Base-by-base conservation (phyloP, 2,888 invertebrate species). In the Eumerus sabulonum region DNA sequence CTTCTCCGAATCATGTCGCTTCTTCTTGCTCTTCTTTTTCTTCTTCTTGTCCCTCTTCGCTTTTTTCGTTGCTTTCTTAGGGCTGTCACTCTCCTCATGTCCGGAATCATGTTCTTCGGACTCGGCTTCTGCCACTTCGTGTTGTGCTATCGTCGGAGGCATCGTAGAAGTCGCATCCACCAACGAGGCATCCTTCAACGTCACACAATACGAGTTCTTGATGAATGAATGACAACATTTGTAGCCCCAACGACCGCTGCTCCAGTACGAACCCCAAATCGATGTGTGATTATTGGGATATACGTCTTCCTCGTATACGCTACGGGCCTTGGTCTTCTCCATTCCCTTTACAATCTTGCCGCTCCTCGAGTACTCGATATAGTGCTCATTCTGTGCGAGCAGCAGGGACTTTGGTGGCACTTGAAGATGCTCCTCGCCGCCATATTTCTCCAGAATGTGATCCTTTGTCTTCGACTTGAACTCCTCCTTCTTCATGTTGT, bases 191-290 rank as follows among this genome's bases (percentile, higher is more conserved):
- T 84, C 85, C 59, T 84, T 86, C 82, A 83, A 84, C 74, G 81
- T 86, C 17, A 87, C 85, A 54, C 87, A 88, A 59, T 88, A 88
- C 0, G 88, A 88, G 64, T 87, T 87, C 71, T 87, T 86, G 47
- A 99, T 92, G 81, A 94, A 94, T 0, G 97, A 96, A 86, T 97
- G 94, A 88, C 99, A 99, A 86, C 99, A 99, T 85, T 95, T 94
- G 89, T 94, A 99, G 0, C 99, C 99, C 99, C 99, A 99, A 76
- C 92, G 91, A 0, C 97, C 98, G 57, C 93, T 93, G 83, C 92
- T 92, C 98, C 99, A 99, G 88, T 91, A 98, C 0, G 98, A 98
- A 2, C 99, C 99, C 96, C 96, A 99, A 5, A 99, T 95, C 0
- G 94, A 92, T 0, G 94, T 95, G 88, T 99, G 99, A 88, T 99